Base-by-base conservation (phyloP, 2,888 invertebrate genomes). In the Drosophila bunnanda region DNA sequence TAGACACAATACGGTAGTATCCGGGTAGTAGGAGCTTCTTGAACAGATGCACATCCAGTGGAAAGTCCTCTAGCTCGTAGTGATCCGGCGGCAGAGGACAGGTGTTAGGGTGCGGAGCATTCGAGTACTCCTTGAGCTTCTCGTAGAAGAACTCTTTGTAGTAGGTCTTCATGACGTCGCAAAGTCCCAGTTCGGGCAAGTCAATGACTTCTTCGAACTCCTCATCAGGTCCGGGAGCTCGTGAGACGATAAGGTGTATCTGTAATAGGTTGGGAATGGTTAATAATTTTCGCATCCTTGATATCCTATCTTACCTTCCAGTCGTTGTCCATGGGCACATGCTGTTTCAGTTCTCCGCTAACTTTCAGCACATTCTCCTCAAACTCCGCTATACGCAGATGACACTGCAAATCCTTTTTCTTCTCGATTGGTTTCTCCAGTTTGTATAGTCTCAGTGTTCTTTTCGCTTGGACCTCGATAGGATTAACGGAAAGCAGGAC, bases 141-240 rank as follows among this genome's bases (percentile, higher is more conserved):
- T 88, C 82, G 52, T 91, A 91, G 32, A 91, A 80, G 28, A 74
- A 80, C 20, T 56, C 75, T 57, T 89, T 90, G 62, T 91, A 91
- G 25, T 79, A 72, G 34, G 71, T 58, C 25, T 62, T 53, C 83
- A 91, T 74, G 0, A 85, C 3, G 0, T 73, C 53, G 36, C 91
- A 91, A 6, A 88, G 59, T 2, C 79, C 82, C 36, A 76, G 17
- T 1, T 61, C 10, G 0, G 81, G 75, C 15, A 78, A 20, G 0
- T 70, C 46, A 8, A 80, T 7, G 4, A 82, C n/a, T 2, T 67
- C 62, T 0, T 55, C 36, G 20, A 61, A 82, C 7, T 81, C 78
- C n/a, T 73, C 74, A 5, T 79, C 82, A 0, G 39, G 25, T 17
- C 56, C 62, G 2, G 67, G 17, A 5, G 76, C 57, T 13, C 62